Base-by-base conservation (phyloP, 2,797 vertebrate genomes). In the Tachyglossus aculeatus region DNA sequence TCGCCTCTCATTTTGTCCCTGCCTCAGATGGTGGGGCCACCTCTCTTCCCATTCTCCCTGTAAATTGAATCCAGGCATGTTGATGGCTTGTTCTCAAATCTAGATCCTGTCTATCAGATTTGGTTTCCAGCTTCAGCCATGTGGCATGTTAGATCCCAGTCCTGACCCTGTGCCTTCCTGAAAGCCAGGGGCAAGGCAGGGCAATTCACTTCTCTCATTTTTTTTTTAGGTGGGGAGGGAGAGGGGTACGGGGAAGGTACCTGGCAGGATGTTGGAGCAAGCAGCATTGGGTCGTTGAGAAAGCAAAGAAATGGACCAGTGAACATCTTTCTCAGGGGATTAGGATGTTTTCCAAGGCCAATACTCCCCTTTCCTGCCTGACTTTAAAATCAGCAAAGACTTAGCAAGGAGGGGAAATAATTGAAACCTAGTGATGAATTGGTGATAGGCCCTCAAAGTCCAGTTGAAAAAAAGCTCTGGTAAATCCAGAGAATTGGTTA, bases 41-140 rank as follows among this genome's bases (percentile, higher is more conserved):
- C 36, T 14, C 7, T 2, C 25, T 7, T 44, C 15, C 21, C 33
- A 55, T 54, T 60, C n/a, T 36, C 32, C 25, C 31, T 33, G 31
- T 53, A 77, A 62, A 65, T 29, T 33, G 33, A 43, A 40, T 55
- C 62, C 57, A 14, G n/a, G 47, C 40, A 73, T 52, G 58, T n/a
- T 6, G 16, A 62, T 60, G 48, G 33, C 54, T 58, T 83, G 19
- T 48, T 48, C 59, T 57, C 47, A 65, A 71, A 44, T 15, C 77
- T 19, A 44, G 19, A 60, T 15, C 19, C 43, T 52, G 13, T 58
- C 7, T 29, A 14, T 64, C 15, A 5, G 50, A 18, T 68, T 27
- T 60, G 22, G 63, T 67, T 64, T 68, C 47, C 48, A 39, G 37
- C 38, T 67, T 64, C 45, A 48, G 19, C 29, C 45, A 48, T n/a